Evolutionary conservation across 2,113 vertebrate species (phyloP), one percentile per base, ranked within the genome.

Genomic region (Melanocharis versteri): DNA sequence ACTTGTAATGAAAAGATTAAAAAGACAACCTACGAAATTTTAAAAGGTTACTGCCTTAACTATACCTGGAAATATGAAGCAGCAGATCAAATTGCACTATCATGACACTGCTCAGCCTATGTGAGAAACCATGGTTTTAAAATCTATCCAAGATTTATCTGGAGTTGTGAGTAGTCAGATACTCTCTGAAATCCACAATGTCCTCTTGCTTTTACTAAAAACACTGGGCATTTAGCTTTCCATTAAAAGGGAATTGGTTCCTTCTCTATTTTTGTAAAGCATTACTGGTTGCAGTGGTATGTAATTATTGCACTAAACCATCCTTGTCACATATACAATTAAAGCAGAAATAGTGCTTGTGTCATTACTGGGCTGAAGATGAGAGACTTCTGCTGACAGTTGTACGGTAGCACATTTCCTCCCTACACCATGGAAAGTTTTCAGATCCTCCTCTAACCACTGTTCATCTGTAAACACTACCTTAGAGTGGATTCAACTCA

Each of bases 281-380:
- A 15, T 54, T 68, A 66, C 54, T 76, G 15, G 44, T 79, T 87
- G 35, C 40, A 84, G 64, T 62, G 9, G 7, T 37, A 33, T 90
- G 30, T 94, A 66, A 57, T 93, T 87, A 87, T 40, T 79, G 73
- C 58, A 48, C 78, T 79, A 76, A 93, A 79, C 15, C n/a, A 48
- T 13, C 30, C 37, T 79, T 51, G 27, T 70, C 62, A 44, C 24
- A 60, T 65, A 87, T 51, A 35, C 44, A 87, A 83, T 91, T 94
- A 90, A 79, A 93, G 40, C 44, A 85, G 79, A 94, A 96, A 92
- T 88, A 96, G 78, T 22, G 27, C 23, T 88, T 87, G 20, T 69
- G 61, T 82, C 73, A 76, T 90, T 90, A 48, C 84, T 8, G 68
- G 50, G 48, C 61, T 85, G 70, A 53, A 95, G 65, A 91, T 82